Conservation (phyloP, 2,113 vertebrate genomes). For the Drymodes brunneopygia region DNA sequence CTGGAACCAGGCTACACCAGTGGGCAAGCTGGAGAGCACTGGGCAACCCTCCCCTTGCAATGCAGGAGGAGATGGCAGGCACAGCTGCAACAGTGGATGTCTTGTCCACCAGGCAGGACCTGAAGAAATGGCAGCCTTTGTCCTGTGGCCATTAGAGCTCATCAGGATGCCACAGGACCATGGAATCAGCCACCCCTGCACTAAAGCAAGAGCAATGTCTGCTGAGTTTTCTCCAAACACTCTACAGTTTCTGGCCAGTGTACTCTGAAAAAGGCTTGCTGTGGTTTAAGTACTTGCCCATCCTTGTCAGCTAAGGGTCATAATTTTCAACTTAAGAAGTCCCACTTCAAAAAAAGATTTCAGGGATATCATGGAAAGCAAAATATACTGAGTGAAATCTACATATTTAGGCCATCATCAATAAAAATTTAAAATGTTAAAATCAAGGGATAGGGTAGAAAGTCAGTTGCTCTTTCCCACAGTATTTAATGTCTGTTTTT, state of each 20-base stretch:
- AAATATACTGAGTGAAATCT: background rate
- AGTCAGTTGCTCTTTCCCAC: background rate
- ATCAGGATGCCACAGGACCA: accelerated
- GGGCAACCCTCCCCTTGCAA: background rate
- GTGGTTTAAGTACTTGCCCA: background rate
- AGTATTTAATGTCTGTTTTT: slow-evolving; percentile 9
- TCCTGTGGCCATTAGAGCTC: accelerated
- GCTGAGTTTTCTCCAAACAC: background rate
- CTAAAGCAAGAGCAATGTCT: background rate
- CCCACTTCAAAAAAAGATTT: background rate
- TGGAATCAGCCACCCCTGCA: background rate
- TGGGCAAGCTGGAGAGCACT: background rate
- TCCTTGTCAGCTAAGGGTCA: background rate
- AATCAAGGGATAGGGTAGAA: background rate
- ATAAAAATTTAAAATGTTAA: background rate
- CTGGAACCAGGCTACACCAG: background rate
- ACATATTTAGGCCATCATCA: background rate
- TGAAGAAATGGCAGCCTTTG: background rate
- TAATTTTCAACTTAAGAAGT: background rate
- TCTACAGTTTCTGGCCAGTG: background rate
- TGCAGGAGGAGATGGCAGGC: accelerated
- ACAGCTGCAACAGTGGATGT: accelerated
- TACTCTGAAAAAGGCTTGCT: background rate
- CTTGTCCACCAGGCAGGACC: background rate
- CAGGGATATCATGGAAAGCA: background rate